Conservation (phyloP, 1,140 invertebrate species). For the Musca domestica region DNA sequence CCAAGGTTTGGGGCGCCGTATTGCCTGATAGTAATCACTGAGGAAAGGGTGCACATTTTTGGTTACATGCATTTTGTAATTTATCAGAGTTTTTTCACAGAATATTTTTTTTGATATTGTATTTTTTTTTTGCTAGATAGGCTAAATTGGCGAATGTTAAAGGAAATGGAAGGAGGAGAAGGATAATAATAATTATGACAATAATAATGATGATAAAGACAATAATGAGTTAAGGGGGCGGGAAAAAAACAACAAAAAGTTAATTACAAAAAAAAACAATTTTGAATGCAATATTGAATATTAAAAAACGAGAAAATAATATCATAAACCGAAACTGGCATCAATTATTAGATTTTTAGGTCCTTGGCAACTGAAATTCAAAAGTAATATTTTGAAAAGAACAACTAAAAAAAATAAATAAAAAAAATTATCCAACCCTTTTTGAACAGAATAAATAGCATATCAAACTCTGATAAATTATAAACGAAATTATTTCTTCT, state of each 20-base stretch:
- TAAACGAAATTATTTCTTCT: background rate
- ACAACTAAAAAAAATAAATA: background rate
- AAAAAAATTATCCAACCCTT: background rate
- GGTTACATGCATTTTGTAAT: background rate
- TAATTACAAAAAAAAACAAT: background rate
- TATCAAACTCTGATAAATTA: conserved; percentile 11
- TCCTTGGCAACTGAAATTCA: background rate
- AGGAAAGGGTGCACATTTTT: background rate
- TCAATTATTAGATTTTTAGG: conserved; percentile 22
- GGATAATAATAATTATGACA: background rate
- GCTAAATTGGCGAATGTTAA: conserved; percentile 1
- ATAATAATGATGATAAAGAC: background rate
- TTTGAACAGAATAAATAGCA: background rate
- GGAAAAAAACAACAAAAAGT: background rate
- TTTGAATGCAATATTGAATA: background rate
- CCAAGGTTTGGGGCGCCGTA: background rate
- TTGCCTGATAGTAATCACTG: conserved; percentile 43
- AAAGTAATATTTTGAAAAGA: background rate
- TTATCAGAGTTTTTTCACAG: background rate
- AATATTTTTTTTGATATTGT: background rate
- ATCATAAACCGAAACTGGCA: conserved; percentile 7
- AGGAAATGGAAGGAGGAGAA: background rate
- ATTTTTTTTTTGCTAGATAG: background rate
- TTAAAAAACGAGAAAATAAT: background rate
- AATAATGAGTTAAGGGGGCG: too few relatives aligned